Evolutionary conservation across 2,888 invertebrate genomes (phyloP).

Genomic region (Diarsia dahlii): DNA sequence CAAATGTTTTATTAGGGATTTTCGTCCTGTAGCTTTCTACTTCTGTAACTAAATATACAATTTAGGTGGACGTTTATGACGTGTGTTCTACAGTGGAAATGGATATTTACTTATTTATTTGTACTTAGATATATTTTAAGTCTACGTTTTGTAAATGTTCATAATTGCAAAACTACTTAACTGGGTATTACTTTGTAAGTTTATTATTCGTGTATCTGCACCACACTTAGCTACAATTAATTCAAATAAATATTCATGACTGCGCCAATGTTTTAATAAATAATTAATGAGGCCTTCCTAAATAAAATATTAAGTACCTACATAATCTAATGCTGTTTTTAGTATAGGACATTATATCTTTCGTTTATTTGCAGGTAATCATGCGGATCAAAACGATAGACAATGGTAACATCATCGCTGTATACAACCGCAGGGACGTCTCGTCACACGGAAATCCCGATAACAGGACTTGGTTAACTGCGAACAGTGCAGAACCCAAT

Average conservation of each 20-base stretch:
- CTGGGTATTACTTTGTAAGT: neutral
- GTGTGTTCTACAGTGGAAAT: neutral
- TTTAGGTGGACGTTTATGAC: slow-evolving; percentile 6
- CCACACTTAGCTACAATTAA: neutral
- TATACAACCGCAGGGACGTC: slow-evolving; percentile 71
- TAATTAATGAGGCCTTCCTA: slow-evolving; percentile 13
- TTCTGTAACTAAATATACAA: slow-evolving; percentile 4
- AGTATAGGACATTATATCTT: neutral
- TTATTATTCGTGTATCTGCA: slow-evolving; percentile 2
- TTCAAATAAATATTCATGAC: slow-evolving; percentile 41
- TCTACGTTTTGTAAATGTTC: neutral
- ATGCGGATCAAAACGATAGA: slow-evolving; percentile 84
- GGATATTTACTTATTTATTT: slow-evolving; percentile 5
- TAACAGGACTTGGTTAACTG: slow-evolving; percentile 72
- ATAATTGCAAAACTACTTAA: neutral
- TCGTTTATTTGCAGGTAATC: slow-evolving; percentile 79
- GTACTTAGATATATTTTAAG: too few species aligned
- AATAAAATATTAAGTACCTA: slow-evolving; percentile 25
- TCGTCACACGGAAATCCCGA: slow-evolving; percentile 71
- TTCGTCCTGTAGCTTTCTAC: slow-evolving; percentile 4
- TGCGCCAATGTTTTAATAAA: slow-evolving; percentile 14
- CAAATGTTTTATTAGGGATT: slow-evolving; percentile 19
- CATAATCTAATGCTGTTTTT: slow-evolving; percentile 8
- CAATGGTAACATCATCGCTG: slow-evolving; percentile 82
- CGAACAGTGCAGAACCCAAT: slow-evolving; percentile 69